phyloP scores from a whole-genome alignment of 2,113 vertebrate genomes.

The Cyprinus carpio region DNA sequence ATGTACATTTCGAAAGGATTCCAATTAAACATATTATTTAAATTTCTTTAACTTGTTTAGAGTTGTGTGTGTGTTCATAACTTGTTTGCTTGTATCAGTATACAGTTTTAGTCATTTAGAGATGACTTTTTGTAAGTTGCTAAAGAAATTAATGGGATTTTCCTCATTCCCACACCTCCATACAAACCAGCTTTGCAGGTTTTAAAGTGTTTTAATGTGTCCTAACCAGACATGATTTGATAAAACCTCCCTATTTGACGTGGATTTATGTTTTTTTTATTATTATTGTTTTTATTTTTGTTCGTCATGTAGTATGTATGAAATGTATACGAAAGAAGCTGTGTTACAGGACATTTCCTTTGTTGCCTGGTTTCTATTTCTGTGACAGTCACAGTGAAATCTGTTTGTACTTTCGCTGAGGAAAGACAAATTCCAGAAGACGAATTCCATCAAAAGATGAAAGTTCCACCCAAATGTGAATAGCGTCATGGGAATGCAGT shows the following conservation, averaged over 20 bases:
- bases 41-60: slow-evolving; percentile 3
- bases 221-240: background rate
- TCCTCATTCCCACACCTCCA: background rate
- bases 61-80: background rate
- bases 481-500: background rate
- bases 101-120: background rate
- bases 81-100: background rate
- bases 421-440: background rate
- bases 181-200: background rate
- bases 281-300: too few species aligned
- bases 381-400: background rate
- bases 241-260: background rate
- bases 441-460: background rate
- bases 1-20: background rate
- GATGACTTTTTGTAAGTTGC: too few species aligned
- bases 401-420: background rate
- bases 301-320: too few species aligned
- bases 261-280: too few species aligned
- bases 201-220: background rate
- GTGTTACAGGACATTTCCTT: background rate
- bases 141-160: background rate
- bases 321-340: too few species aligned
- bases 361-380: background rate
- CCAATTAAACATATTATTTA: slow-evolving; percentile 16
- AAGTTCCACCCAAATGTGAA: background rate